Percentiles rank a stretch among this genome's conserved stretches.
phyloP scores from a whole-genome alignment of 2,113 vertebrate genomes.

The Noturus placidus region DNA sequence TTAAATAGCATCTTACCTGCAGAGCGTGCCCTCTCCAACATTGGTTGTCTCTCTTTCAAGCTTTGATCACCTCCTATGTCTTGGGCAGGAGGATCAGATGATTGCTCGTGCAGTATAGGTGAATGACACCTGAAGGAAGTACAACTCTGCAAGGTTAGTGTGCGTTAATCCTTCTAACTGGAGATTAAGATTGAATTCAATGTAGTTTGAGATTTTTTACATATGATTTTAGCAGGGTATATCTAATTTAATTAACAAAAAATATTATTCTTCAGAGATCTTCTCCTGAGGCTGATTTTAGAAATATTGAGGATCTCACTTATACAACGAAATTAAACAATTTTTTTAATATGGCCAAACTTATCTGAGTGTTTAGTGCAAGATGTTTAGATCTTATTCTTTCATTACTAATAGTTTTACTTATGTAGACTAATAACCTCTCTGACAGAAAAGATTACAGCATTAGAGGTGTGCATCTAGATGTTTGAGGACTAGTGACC shows the following conservation, averaged over 20 bases:
- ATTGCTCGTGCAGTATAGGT: constrained; percentile 83
- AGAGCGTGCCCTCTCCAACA: constrained; percentile 81
- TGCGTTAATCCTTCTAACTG: neutral
- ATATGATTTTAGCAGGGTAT: neutral
- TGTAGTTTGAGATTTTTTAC: neutral
- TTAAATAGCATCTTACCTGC: constrained; percentile 68
- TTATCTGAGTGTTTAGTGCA: no score
- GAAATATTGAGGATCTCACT: neutral
- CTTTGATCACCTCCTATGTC: constrained; percentile 77
- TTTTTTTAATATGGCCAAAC: no score
- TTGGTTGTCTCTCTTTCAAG: constrained; percentile 81
- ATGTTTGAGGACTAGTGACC: neutral
- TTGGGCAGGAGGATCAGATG: constrained; percentile 68
- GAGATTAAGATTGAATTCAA: neutral
- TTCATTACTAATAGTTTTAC: neutral
- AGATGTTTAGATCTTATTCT: no score
- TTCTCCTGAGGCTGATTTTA: neutral
- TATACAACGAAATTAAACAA: no score
- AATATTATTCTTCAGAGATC: neutral
- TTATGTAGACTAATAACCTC: neutral
- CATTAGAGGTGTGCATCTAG: no score
- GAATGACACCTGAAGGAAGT: constrained; percentile 82
- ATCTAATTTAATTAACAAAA: neutral
- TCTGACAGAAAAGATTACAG: no score
- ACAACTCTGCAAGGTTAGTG: neutral